Evolutionary conservation across 2,888 invertebrate genomes (phyloP), one percentile per base, ranked within the genome.

Genomic region (Parapristionchus giblindavisi): DNA sequence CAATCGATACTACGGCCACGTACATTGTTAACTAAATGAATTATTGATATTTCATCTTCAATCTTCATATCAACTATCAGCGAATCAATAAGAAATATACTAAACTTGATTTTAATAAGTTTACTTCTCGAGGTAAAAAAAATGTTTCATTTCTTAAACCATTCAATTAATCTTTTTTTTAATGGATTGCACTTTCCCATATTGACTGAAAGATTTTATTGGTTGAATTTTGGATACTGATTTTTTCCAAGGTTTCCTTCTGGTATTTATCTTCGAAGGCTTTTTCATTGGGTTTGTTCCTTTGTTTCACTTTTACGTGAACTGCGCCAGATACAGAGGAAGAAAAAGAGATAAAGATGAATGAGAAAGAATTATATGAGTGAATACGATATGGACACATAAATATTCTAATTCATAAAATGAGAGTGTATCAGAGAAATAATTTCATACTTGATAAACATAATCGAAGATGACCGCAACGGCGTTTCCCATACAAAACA

Each of bases 401-500:
- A n/a, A n/a, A n/a, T n/a, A n/a, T n/a, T n/a, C n/a, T n/a, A n/a
- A n/a, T n/a, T n/a, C n/a, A n/a, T n/a, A n/a, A n/a, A n/a, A n/a
- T n/a, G n/a, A n/a, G n/a, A n/a, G n/a, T n/a, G n/a, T n/a, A n/a
- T n/a, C n/a, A n/a, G n/a, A n/a, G n/a, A n/a, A n/a, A n/a, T n/a
- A n/a, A 17, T 36, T 34, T 11, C 60, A n/a, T 8, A 72, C 90
- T 89, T 95, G 95, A 92, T 94, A 95, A 65, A 95, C 89, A 89
- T 94, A 95, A 24, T 94, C 94, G 87, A 95, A 93, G 80, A 93
- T 92, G 3, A 95, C 94, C 0, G 95, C 94, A 75, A 94, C 92
- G 85, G 94, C 94, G 92, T 95, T 95, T 89, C 95, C 96, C 87
- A 94, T 93, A 91, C 95, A 95, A 90, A 96, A 96, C 84, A 95